Conservation (phyloP, 2,888 invertebrate genomes). For the Scaeva pyrastri region DNA sequence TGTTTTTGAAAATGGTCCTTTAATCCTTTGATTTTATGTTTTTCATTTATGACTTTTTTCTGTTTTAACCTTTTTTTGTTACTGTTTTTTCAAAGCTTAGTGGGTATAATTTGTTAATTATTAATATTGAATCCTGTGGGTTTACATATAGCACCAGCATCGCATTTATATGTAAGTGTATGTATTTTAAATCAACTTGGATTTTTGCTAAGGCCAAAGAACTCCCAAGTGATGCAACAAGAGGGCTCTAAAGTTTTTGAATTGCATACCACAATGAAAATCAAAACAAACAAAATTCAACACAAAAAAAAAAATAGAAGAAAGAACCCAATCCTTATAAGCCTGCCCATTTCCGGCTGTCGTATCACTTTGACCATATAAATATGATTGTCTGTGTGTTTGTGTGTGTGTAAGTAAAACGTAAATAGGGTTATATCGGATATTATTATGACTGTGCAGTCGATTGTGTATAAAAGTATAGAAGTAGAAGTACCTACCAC, state of each 20-base stretch:
- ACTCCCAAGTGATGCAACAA: slow-evolving; percentile 28
- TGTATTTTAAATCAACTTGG: not conserved
- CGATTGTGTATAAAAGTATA: slow-evolving; percentile 30
- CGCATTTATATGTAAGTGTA: not conserved
- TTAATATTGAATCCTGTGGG: slow-evolving; percentile 47
- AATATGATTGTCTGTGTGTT: too few species aligned
- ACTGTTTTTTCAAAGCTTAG: slow-evolving; percentile 21
- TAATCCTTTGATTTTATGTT: slow-evolving; percentile 37
- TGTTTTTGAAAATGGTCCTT: not conserved
- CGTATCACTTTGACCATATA: slow-evolving; percentile 29
- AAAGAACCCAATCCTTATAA: slow-evolving; percentile 31
- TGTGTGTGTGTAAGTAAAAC: not conserved
- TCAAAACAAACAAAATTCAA: slow-evolving; percentile 58
- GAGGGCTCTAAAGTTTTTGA: slow-evolving; percentile 1
- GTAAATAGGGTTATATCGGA: slow-evolving; percentile 38
- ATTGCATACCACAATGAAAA: slow-evolving; percentile 54
- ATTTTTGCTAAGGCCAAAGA: slow-evolving; percentile 23
- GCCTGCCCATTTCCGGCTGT: not conserved
- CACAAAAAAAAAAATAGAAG: slow-evolving; percentile 25
- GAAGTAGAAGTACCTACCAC: slow-evolving; percentile 32
- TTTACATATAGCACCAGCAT: not conserved
- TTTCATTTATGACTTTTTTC: slow-evolving; percentile 43
- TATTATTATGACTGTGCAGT: slow-evolving; percentile 57
- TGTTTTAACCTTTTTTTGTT: slow-evolving; percentile 3
- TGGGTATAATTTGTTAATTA: slow-evolving; percentile 66